Percentiles rank a stretch among this genome's conserved stretches.
These are phyloP conservation scores for Drosophila nikananu DNA, from an alignment of 1,140 invertebrate genomes.

Conservation along the genomic window DNA sequence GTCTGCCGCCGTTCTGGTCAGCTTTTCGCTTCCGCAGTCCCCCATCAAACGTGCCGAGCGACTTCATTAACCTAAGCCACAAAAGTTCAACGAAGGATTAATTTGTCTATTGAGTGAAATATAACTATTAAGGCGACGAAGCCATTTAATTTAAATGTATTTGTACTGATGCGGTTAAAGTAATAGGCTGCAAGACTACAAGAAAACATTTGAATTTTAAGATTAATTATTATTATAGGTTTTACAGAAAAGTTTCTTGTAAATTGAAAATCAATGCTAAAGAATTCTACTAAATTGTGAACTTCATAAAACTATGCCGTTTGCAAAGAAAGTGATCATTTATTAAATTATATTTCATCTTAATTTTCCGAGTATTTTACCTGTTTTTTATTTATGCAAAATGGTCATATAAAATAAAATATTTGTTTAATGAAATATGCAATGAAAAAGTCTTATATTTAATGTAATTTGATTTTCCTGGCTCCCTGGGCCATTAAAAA, in stretches of 20 bases:
- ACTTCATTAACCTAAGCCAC: constrained; percentile 69
- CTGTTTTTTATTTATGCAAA: background rate
- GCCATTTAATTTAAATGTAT: constrained; percentile 2
- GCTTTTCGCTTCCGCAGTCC: constrained; percentile 47
- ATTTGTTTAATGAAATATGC: background rate
- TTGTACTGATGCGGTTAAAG: background rate
- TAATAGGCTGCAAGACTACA: background rate
- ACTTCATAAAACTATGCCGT: background rate
- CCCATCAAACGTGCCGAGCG: constrained; percentile 25
- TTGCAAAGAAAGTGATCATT: background rate
- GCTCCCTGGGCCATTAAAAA: rapidly evolving
- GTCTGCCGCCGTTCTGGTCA: constrained; percentile 42
- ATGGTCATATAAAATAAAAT: background rate
- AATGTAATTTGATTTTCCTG: background rate
- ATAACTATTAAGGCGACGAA: constrained; percentile 13
- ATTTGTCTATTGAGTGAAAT: constrained; percentile 56
- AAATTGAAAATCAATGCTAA: background rate
- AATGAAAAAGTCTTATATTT: background rate
- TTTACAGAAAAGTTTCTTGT: background rate
- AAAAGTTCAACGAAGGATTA: constrained; percentile 52
- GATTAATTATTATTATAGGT: background rate
- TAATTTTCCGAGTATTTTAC: background rate
- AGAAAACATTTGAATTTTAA: background rate
- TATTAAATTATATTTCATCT: background rate
- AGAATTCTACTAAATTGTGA: background rate